Percentiles rank a stretch among this genome's conserved stretches.
Evolutionary conservation across 1,140 invertebrate genomes (phyloP).

Genomic region (Myzus persicae): DNA sequence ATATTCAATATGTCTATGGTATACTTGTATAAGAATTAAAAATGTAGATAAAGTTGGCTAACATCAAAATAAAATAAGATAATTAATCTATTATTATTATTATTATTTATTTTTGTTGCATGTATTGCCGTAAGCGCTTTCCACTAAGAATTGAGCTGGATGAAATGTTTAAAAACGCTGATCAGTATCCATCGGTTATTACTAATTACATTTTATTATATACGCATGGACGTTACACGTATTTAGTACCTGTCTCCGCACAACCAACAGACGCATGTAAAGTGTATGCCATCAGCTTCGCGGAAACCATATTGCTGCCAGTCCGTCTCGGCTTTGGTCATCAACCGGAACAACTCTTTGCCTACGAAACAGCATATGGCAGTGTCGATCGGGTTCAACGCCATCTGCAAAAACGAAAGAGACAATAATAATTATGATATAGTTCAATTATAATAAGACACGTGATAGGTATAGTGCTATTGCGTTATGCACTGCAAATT

Average conservation of each 20-base stretch:
- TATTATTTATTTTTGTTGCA: too few relatives aligned
- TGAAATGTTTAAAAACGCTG: background rate
- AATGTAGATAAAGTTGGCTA: too few relatives aligned
- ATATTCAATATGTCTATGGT: too few relatives aligned
- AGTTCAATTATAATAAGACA: too few relatives aligned
- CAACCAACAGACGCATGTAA: conserved; percentile 76
- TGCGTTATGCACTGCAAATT: too few relatives aligned
- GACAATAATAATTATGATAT: background rate
- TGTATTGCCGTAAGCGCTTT: too few relatives aligned
- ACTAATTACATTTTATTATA: background rate
- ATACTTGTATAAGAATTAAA: too few relatives aligned
- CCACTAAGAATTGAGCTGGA: too few relatives aligned
- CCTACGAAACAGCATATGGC: conserved; percentile 79
- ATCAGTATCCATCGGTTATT: background rate
- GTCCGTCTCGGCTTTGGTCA: conserved; percentile 78
- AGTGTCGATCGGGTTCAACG: conserved; percentile 79
- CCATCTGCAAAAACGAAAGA: conserved; percentile 65
- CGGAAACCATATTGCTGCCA: conserved; percentile 84
- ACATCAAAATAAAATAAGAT: too few relatives aligned
- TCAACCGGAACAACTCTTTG: conserved; percentile 76
- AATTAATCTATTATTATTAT: too few relatives aligned
- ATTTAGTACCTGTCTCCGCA: conserved; percentile 69
- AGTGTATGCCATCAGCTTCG: conserved; percentile 78
- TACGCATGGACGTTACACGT: background rate
- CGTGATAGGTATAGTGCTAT: too few relatives aligned